These are phyloP conservation scores for Machimus atricapillus DNA, from an alignment of 2,888 invertebrate species.

Conservation along the genomic window DNA sequence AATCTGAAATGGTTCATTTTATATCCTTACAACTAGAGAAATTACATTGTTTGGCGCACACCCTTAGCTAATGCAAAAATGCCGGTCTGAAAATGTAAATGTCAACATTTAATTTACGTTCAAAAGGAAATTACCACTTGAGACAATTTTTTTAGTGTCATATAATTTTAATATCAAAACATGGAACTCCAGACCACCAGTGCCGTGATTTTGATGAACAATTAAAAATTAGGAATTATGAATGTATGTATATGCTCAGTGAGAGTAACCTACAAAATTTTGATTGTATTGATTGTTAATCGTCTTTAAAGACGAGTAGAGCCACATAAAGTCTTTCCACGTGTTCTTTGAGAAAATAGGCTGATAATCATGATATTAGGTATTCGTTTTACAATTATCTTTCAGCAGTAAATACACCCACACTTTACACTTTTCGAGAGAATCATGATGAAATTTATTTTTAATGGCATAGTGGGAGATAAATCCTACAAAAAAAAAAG, in stretches of 20 bases:
- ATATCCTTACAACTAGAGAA: not conserved
- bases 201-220: not conserved
- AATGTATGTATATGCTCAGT: too few species aligned
- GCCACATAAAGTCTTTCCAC: too few species aligned
- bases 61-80: not conserved
- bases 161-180: not conserved
- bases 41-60: not conserved
- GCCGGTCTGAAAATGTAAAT: not conserved
- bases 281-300: too few species aligned
- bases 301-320: too few species aligned
- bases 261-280: too few species aligned
- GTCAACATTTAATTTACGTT: not conserved
- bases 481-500: not conserved
- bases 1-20: not conserved
- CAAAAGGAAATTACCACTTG: not conserved
- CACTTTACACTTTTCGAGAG: not conserved
- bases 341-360: too few species aligned
- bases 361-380: too few species aligned
- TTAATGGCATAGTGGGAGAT: not conserved
- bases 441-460: not conserved
- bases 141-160: not conserved
- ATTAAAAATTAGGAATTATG: too few species aligned
- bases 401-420: not conserved
- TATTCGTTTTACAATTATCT: not conserved
- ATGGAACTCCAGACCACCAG: not conserved